These are phyloP conservation scores for Onthophagus sagittarius DNA, from an alignment of 2,888 invertebrate species.

Conservation along the genomic window DNA sequence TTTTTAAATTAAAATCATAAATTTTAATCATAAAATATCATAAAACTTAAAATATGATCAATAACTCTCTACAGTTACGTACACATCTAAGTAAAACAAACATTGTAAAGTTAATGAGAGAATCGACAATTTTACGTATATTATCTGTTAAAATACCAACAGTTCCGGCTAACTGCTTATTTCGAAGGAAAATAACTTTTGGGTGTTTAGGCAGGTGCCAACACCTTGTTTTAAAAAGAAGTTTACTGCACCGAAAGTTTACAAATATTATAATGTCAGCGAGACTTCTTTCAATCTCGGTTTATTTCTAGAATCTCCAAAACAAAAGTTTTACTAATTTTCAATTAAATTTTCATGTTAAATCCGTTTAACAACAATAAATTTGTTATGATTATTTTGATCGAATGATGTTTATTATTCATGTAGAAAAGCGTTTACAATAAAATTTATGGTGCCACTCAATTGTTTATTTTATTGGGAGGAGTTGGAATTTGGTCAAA, in stretches of 20 bases:
- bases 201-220: not conserved
- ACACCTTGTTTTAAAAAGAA: not conserved
- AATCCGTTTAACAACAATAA: not conserved
- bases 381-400: not conserved
- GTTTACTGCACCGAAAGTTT: not conserved
- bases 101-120: not conserved
- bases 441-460: not conserved
- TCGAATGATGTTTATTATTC: not conserved
- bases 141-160: not conserved
- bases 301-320: no score
- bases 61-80: not conserved
- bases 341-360: no score
- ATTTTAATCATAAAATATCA: not conserved
- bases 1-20: no score
- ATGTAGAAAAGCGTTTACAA: not conserved
- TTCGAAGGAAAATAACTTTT: not conserved
- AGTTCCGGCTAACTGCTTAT: not conserved
- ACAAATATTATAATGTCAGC: not conserved
- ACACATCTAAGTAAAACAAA: not conserved
- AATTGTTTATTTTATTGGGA: not conserved
- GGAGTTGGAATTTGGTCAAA: not conserved
- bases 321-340: no score
- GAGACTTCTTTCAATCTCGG: not conserved
- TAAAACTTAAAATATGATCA: not conserved
- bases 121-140: not conserved